Evolutionary conservation across 1,140 invertebrate genomes (phyloP).

Genomic region (Kradibia gibbosae): DNA sequence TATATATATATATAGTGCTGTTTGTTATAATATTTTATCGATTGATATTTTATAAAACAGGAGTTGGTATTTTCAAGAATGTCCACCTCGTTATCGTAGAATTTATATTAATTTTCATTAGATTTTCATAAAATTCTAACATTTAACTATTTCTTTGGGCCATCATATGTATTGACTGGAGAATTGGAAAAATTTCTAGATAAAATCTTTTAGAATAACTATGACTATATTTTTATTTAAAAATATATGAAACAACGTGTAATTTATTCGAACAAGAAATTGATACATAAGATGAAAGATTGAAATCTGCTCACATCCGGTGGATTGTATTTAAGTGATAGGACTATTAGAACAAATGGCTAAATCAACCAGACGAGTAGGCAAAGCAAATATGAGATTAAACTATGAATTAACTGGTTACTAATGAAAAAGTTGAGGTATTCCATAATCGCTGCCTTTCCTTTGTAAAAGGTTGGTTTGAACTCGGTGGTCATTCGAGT

Average conservation of each 20-base stretch:
- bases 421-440: not conserved
- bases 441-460: not conserved
- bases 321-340: constrained; percentile 15
- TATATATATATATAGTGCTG: too few species aligned
- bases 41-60: too few species aligned
- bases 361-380: not conserved
- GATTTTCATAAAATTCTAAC: too few species aligned
- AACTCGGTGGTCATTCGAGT: constrained; percentile 23
- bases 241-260: not conserved
- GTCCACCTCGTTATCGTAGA: too few species aligned
- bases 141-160: too few species aligned
- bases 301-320: constrained; percentile 17
- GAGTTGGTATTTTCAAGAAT: too few species aligned
- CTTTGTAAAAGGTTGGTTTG: constrained; percentile 23
- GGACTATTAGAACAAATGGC: constrained; percentile 9
- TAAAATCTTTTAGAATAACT: too few species aligned
- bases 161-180: too few species aligned
- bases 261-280: not conserved
- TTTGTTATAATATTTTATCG: too few species aligned
- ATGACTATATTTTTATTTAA: not conserved
- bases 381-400: not conserved
- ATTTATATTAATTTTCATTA: too few species aligned
- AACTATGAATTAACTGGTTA: constrained; percentile 9
- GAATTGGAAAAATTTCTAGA: too few species aligned
- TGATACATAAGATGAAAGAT: not conserved